Evolutionary conservation across 2,888 invertebrate genomes (phyloP), one percentile per base, ranked within the genome.

Genomic region (Slavum lentiscoides): DNA sequence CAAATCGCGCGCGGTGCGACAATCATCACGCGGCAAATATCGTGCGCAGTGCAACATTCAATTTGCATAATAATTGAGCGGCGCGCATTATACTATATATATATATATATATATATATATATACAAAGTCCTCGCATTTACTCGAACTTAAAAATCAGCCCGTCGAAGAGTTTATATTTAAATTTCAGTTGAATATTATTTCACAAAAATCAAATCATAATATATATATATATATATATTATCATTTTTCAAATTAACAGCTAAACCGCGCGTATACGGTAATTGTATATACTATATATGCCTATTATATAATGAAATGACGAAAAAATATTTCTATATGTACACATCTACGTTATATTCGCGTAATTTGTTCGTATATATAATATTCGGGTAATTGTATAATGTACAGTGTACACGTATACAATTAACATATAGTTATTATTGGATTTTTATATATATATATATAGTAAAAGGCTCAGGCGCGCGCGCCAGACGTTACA

Each of bases 61-160:
- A 80, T 80, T 80, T 80, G 43, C 70, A 80, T 80, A 80, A 43
- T 80, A 80, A 80, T 80, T 23, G 70, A 72, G 58, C 55, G 59
- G 58, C 64, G 59, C 58, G 30, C 30, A 30, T 30, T 2, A 30
- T 30, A 30, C 30, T 1, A 2, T 30, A 30, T 4, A 4, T 30
- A 30, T 4, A 4, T 30, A 68, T 76, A 75, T 66, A 66, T n/a
- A n/a, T n/a, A n/a, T n/a, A n/a, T n/a, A n/a, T n/a, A 64, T 39
- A 74, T 55, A 55, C 39, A 74, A 68, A 68, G 67, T 49, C 30
- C 15, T 68, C 49, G 68, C 49, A 76, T 68, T 76, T 76, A 76
- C 17, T 59, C 68, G 2, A 76, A 67, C 23, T 59, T 43, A 43
- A 23, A 61, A 76, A 68, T 67, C 75, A 68, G 68, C n/a, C 23